Base-by-base conservation (phyloP, 37 sponge, comb jelly and placozoan species). In the Spongia lamella region DNA sequence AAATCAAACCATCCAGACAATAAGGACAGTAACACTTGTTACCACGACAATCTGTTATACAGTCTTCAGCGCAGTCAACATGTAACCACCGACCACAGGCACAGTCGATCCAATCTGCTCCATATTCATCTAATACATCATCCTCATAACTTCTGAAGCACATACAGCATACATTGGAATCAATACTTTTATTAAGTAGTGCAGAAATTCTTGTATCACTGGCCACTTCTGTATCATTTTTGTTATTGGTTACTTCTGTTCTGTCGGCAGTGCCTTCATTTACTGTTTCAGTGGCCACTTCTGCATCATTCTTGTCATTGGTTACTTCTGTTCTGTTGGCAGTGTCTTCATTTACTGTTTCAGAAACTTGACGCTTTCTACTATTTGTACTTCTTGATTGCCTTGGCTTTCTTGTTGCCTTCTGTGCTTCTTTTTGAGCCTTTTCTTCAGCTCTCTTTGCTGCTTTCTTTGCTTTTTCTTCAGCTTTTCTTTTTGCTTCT, bases 51-150 rank as follows among this genome's bases (percentile, higher is more conserved):
- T 72, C 73, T 6, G 7, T 9, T 27, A 15, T 21, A 72, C 56
- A 52, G 15, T 72, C 73, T 50, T 72, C 73, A 5, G 13, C 56
- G 5, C 72, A 80, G 53, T 80, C 81, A 17, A 70, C 81, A 58
- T 80, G 81, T 5, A 80, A 25, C 81, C 72, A 70, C 38, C 81
- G 69, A 0, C 63, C 63, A 59, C 81, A 80, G 11, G 40, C 22
- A 37, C 79, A 79, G 31, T 63, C 6, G 6, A 80, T 3, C 81
- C 81, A 80, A 15, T 80, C 81, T 14, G 71, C 26, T 47, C 64
- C 77, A 40, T 64, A 63, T 22, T 37, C 56, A 25, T 16, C 9
- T 19, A 30, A 35, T 37, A 61, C 30, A 11, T 76, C 77, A 20
- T 76, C 77, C 1, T 61, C 33, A 37, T 63, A 76, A 13, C 65